phyloP scores from a whole-genome alignment of 1,140 invertebrate genomes.

The Ips typographus region DNA sequence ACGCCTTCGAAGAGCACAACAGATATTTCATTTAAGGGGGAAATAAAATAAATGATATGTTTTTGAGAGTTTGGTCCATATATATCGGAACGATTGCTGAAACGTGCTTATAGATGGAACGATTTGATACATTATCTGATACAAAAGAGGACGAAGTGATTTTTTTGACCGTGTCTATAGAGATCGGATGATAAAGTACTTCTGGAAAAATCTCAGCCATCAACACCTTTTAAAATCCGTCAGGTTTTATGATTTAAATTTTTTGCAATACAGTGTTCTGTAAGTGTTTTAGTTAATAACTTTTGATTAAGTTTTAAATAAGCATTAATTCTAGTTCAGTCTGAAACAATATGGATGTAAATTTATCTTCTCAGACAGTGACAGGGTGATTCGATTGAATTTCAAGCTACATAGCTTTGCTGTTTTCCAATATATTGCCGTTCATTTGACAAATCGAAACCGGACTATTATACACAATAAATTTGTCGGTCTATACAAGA shows the following conservation, averaged over 20 bases:
- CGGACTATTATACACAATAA: conserved; percentile 9
- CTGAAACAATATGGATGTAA: no score
- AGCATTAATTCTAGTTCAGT: no score
- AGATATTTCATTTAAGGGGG: conserved; percentile 10
- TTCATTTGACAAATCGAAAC: not conserved
- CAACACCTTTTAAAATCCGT: no score
- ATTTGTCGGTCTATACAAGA: conserved; percentile 8
- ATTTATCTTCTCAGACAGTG: no score
- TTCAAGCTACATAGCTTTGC: not conserved
- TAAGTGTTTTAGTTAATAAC: no score
- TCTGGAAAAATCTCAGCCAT: no score
- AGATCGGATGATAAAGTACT: no score
- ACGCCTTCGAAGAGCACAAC: conserved; percentile 13
- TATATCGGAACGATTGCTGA: conserved; percentile 9
- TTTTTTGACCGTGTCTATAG: not conserved
- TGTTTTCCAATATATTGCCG: not conserved
- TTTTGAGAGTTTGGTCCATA: conserved; percentile 6
- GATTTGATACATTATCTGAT: conserved; percentile 4
- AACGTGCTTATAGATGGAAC: conserved; percentile 1
- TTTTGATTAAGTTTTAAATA: no score
- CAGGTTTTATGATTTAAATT: no score
- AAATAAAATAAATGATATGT: conserved; percentile 23
- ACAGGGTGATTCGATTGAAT: no score
- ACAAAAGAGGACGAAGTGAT: conserved; percentile 2
- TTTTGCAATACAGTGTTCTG: no score